Base-by-base conservation (phyloP, 2,888 invertebrate genomes). In the Drosophila rellima region DNA sequence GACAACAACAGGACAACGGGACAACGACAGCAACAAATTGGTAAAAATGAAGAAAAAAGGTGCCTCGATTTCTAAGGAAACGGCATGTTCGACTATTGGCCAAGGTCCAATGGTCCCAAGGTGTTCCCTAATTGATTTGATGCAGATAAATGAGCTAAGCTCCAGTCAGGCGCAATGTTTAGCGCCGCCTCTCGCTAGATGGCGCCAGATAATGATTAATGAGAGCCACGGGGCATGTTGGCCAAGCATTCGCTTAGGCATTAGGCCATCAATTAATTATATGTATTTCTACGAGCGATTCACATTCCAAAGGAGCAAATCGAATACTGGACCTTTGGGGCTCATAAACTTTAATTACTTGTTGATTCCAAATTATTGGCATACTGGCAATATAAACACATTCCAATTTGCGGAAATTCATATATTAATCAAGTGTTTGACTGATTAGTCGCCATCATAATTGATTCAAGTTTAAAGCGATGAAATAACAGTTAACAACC, bases 101-200 rank as follows among this genome's bases (percentile, higher is more conserved):
- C 40, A 52, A 44, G 52, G 73, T 67, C 73, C 78, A 56, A 44
- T 40, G 55, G 51, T 31, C 67, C 62, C 60, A 76, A 79, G 80
- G 80, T 80, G 80, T 47, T 80, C 55, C 70, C 89, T 89, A 86
- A 86, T 86, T 86, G 86, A 84, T 86, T 87, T 80, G 88, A 82
- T 89, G 74, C 78, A 88, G 88, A 88, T 88, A 86, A 89, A 84
- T 85, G 88, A 85, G 77, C 79, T 67, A 50, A 71, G 62, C 59
- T 60, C 61, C 61, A 73, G 67, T 55, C 56, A 29, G 64, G n/a
- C 54, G 54, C 60, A 61, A 64, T 56, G 42, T n/a, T 61, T 60
- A 35, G 23, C 56, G 35, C 31, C 76, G 33, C 40, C 40, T 39
- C 31, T 45, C 50, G 33, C 62, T 75, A 57, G 76, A 63, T 83